Evolutionary conservation across 2,888 invertebrate species (phyloP).

Genomic region (Nomada flava): DNA sequence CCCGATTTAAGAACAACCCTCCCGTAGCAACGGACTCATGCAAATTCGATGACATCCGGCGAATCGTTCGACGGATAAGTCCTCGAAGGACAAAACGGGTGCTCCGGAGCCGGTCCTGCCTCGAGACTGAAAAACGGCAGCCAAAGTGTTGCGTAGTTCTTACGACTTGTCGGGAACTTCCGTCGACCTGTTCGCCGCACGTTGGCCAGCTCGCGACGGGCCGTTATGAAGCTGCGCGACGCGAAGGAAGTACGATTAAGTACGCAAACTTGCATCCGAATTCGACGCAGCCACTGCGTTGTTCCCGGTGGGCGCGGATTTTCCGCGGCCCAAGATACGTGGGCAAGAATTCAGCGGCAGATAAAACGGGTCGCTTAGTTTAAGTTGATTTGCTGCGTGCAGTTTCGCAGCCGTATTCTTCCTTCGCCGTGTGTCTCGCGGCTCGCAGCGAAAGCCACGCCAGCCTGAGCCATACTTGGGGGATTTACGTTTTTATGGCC

Average conservation of each 20-base stretch:
- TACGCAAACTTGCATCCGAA: conserved; percentile 60
- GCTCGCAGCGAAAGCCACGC: conserved; percentile 11
- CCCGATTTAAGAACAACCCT: conserved; percentile 39
- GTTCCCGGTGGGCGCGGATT: conserved; percentile 48
- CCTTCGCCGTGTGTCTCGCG: conserved; percentile 40
- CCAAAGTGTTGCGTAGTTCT: conserved; percentile 70
- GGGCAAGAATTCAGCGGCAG: conserved; percentile 22
- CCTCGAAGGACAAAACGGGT: conserved; percentile 46
- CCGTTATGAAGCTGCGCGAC: conserved; percentile 63
- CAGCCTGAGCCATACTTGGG: conserved; percentile 38
- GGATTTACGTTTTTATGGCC: conserved; percentile 47
- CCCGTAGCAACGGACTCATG: conserved; percentile 59
- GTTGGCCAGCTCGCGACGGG: conserved; percentile 20
- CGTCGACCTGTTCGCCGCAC: conserved; percentile 56
- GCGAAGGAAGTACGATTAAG: conserved; percentile 61
- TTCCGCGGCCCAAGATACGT: conserved; percentile 40
- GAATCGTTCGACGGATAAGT: conserved; percentile 69
- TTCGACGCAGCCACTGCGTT: conserved; percentile 42
- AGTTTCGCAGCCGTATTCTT: conserved; percentile 36
- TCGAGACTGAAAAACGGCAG: conserved; percentile 59
- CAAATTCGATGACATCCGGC: conserved; percentile 69
- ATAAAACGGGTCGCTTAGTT: conserved; percentile 52
- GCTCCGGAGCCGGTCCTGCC: conserved; percentile 36
- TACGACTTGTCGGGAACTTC: conserved; percentile 70
- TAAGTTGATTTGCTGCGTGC: conserved; percentile 52